Base-by-base conservation (phyloP, 2,888 invertebrate genomes). In the Synanthedon tipuliformis region DNA sequence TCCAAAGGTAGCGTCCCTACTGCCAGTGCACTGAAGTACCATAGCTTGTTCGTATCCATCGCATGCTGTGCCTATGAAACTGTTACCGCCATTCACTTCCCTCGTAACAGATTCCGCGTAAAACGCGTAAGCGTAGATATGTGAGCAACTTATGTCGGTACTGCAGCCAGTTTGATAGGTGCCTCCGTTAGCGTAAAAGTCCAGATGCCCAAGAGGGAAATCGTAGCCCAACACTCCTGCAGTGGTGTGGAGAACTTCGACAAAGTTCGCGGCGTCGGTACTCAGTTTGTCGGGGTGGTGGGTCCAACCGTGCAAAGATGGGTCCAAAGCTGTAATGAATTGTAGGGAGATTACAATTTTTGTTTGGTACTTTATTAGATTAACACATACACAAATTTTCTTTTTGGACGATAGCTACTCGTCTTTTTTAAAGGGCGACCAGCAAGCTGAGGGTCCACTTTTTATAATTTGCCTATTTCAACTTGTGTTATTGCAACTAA, bases 171-270 rank as follows among this genome's bases (percentile, higher is more conserved):
- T 57, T 59, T 86, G 86, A 41, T 41, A n/a, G 1, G 57, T 41
- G 10, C 86, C 88, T 4, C 85, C 85, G 57, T 87, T 86, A 34
- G 87, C 60, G 57, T 83, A 88, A 63, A 87, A 85, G 62, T 88
- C 78, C 1, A 86, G 4, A 56, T 75, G 65, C 11, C 88, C 88
- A 12, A 87, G 61, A 0, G 87, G 82, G 0, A 56, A 52, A 60
- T 83, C 85, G 59, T 84, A 85, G 40, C 87, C 88, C 1, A 62
- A 51, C 18, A 41, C 4, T 0, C 85, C 85, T 40, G 73, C 68
- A 2, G 82, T 80, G 0, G 80, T 65, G 61, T 88, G 80, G 2
- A 88, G 59, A 0, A 87, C 84, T 55, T 88, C 88, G 0, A 88
- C 88, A 3, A 78, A 56, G 0, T 1, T 56, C 5, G 85, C 88